These are phyloP conservation scores for Percina caprodes DNA, from an alignment of 2,113 vertebrate genomes.

Conservation along the genomic window DNA sequence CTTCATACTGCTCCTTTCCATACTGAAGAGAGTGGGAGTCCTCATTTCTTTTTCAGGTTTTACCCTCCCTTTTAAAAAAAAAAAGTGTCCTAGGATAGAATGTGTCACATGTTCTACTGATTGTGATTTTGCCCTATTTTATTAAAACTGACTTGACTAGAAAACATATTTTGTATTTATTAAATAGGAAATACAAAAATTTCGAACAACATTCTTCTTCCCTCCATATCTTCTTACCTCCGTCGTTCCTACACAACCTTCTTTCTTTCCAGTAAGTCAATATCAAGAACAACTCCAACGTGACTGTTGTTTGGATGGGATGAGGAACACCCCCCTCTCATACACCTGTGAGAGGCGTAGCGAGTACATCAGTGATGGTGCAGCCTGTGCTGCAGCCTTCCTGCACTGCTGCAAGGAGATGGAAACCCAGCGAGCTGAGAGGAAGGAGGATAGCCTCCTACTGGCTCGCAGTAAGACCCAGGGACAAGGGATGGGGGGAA, in stretches of 20 bases:
- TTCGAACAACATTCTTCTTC: no score
- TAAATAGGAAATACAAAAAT: no score
- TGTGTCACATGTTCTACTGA: no score
- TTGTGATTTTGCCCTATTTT: no score
- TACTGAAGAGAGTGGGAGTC: no score
- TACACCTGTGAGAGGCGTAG: constrained; percentile 82
- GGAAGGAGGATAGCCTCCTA: constrained; percentile 31
- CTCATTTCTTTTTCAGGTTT: no score
- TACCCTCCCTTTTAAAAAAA: no score
- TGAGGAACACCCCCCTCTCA: constrained; percentile 79
- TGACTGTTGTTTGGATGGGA: constrained; percentile 88
- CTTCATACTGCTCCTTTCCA: no score
- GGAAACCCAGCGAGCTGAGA: constrained; percentile 13
- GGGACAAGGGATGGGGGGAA: background rate
- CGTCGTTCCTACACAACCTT: background rate
- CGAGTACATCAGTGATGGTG: constrained; percentile 79
- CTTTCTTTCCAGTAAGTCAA: constrained; percentile 71
- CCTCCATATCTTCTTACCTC: background rate
- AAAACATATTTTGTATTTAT: no score
- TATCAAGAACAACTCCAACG: constrained; percentile 63
- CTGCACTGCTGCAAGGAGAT: constrained; percentile 85
- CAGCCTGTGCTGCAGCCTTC: constrained; percentile 83
- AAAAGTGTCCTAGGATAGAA: no score
- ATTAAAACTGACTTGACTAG: no score
- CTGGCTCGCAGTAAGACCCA: constrained; percentile 77